These are phyloP conservation scores for Dryococelus australis DNA, from an alignment of 2,888 invertebrate species.

Conservation along the genomic window DNA sequence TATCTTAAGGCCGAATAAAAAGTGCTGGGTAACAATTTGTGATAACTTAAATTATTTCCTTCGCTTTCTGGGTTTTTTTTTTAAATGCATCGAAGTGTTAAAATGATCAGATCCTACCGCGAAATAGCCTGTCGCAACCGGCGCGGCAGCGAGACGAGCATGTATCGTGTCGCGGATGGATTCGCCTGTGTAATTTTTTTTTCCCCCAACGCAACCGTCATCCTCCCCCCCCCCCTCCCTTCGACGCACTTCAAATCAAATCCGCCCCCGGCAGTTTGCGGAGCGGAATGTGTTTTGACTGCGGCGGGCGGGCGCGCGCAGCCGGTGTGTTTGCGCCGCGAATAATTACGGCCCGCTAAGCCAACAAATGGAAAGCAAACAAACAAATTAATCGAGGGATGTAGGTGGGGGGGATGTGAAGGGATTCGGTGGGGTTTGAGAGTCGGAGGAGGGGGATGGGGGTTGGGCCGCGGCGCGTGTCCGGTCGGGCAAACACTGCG, in stretches of 20 bases:
- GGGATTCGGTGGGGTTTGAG: too few species aligned
- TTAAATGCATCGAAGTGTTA: too few species aligned
- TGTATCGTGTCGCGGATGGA: background rate
- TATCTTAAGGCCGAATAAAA: too few species aligned
- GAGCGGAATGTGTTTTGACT: constrained; percentile 24
- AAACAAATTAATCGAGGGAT: constrained; percentile 32
- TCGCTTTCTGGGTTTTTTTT: too few species aligned
- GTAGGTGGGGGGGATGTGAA: background rate
- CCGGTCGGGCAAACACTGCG: background rate
- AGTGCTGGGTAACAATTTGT: too few species aligned
- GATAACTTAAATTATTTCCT: too few species aligned
- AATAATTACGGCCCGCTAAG: constrained; percentile 29
- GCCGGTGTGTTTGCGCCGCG: constrained; percentile 16
- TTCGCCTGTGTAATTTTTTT: background rate
- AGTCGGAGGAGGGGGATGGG: background rate
- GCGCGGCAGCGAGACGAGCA: background rate
- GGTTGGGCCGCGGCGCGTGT: background rate
- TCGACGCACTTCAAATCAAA: background rate
- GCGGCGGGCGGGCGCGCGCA: background rate
- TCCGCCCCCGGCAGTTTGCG: background rate
- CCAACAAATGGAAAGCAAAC: constrained; percentile 36
- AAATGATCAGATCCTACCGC: too few species aligned
- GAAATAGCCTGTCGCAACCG: too few species aligned
- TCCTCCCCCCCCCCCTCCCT: background rate
- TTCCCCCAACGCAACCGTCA: background rate